Percentiles rank a stretch among this genome's conserved stretches.
These are phyloP conservation scores for Paramuricea clavata DNA, from an alignment of 92 coral and sea anemone genomes.

Conservation along the genomic window DNA sequence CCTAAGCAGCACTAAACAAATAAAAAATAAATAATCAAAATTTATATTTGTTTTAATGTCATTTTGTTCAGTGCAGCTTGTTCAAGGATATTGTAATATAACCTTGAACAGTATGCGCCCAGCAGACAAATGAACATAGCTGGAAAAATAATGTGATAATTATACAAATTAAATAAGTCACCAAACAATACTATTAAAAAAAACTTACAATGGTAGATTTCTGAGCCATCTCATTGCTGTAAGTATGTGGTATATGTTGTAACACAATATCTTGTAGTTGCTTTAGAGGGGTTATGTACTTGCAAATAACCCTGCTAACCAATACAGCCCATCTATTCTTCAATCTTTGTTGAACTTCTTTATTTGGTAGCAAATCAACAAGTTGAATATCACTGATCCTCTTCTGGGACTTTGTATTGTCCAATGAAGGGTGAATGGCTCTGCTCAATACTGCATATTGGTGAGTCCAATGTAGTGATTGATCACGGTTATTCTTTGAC, in stretches of 20 bases:
- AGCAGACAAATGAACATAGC: too few species aligned
- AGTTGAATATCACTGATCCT: slow-evolving; percentile 34
- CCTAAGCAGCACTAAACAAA: slow-evolving; percentile 58
- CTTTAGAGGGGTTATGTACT: background rate
- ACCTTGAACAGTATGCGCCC: too few species aligned
- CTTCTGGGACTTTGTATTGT: background rate
- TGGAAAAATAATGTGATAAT: too few species aligned
- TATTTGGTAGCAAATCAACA: slow-evolving; percentile 47
- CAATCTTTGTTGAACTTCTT: slow-evolving; percentile 1
- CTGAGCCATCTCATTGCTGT: slow-evolving; percentile 46
- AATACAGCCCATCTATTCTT: background rate
- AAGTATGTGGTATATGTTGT: slow-evolving; percentile 44
- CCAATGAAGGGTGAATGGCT: too few species aligned
- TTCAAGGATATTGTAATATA: too few species aligned
- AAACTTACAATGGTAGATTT: slow-evolving; percentile 54
- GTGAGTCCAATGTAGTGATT: too few species aligned
- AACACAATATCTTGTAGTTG: background rate
- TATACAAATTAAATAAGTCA: too few species aligned
- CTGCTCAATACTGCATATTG: too few species aligned
- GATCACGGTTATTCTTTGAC: too few species aligned
- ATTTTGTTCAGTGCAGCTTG: too few species aligned
- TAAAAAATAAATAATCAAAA: too few species aligned
- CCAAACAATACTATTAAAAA: background rate
- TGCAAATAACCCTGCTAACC: background rate
- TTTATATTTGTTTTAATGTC: too few species aligned